phyloP scores from a whole-genome alignment of 2,113 vertebrate genomes.

The Pycnonotus jocosus region DNA sequence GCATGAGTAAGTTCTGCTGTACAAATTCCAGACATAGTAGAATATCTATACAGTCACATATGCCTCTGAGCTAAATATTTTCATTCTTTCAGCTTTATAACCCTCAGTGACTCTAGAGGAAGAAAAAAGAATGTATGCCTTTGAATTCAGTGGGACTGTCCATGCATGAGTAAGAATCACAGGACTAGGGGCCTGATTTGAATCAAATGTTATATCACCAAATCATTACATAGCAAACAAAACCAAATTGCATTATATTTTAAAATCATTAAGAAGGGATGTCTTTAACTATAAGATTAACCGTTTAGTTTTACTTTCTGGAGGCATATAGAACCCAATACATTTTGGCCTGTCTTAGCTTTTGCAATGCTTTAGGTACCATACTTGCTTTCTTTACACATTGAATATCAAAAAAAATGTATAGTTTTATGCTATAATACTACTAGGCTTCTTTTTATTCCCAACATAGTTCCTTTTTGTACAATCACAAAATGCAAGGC shows the following conservation, averaged over 20 bases:
- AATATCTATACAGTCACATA: not conserved
- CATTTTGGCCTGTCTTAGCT: not conserved
- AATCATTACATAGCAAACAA: not conserved
- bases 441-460: not conserved
- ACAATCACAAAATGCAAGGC: not conserved
- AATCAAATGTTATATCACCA: not conserved
- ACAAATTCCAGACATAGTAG: not conserved
- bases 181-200: not conserved
- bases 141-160: not conserved
- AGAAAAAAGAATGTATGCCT: not conserved
- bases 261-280: not conserved
- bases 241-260: not conserved
- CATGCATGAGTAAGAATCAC: not conserved
- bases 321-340: not conserved
- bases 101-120: not conserved
- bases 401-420: not conserved
- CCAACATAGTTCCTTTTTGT: not conserved
- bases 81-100: conserved; percentile 9
- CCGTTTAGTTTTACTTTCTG: not conserved
- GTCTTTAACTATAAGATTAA: not conserved
- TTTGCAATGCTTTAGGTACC: not conserved
- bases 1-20: conserved; percentile 18
- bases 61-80: conserved; percentile 31
- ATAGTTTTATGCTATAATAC: not conserved
- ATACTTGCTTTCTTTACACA: not conserved